Base-by-base conservation (phyloP, 2,888 invertebrate species). In the Hecatera dysodea region DNA sequence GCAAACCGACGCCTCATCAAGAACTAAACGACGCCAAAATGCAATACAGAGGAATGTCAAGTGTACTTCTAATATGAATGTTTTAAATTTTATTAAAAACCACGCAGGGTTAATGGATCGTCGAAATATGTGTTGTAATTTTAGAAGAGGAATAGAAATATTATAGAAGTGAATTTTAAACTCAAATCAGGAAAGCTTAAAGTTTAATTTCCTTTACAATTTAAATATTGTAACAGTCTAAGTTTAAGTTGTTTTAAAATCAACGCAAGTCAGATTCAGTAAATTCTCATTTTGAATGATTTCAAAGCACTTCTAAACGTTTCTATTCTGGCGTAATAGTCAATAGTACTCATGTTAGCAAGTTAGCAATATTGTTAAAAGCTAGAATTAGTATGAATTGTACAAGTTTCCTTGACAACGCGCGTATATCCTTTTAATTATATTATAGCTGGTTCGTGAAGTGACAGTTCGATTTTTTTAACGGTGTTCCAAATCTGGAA, bases 281-380 rank as follows among this genome's bases (percentile, higher is more conserved):
- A 29, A 29, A 29, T 29, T 7, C 7, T 11, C 12, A 53, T 53
- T n/a, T 24, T 17, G 22, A 24, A 39, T 36, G 8, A 39, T 17
- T 17, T 39, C 15, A 1, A 24, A 39, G 22, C 50, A 44, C n/a
- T 70, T 61, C 12, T 19, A 22, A 19, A 36, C 27, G 8, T 29
- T 71, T 70, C 11, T 44, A 33, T 59, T 59, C 33, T 19, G 12
- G 27, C 9, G 1, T 9, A 22, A 27, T 12, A 36, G 9, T 17
- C 0, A 12, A 22, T 24, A n/a, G 7, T 2, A 9, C n/a, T n/a
- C n/a, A n/a, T n/a, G n/a, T n/a, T 4, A 24, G 5, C 42, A 17
- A 15, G 8, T 36, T 61, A 74, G 48, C 48, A 50, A 56, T 68
- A 56, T 61, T 74, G 67, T 67, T 74, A 27, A 29, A 59, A 19